A percentile compares a stretch with the other conserved stretches of the same genome.
These are phyloP conservation scores for Leptodactylus fallax DNA, from an alignment of 2,797 vertebrate species.

Conservation along the genomic window DNA sequence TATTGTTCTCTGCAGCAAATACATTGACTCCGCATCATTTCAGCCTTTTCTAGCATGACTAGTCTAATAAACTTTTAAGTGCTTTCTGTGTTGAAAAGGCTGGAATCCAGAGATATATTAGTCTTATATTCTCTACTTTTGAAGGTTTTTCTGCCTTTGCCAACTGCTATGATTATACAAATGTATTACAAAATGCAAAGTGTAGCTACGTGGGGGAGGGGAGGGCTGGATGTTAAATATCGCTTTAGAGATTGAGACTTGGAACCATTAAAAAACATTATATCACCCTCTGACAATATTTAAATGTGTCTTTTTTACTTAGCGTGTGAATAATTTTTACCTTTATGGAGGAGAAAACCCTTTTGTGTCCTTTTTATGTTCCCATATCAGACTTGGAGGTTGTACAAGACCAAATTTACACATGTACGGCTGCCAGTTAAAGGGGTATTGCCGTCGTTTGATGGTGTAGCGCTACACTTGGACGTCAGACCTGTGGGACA, in stretches of 20 bases:
- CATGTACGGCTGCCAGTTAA: background rate
- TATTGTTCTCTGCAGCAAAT: slow-evolving; percentile 75
- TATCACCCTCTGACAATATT: slow-evolving; percentile 15
- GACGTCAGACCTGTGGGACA: background rate
- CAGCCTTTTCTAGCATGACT: slow-evolving; percentile 76
- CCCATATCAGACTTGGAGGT: background rate
- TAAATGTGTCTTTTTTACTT: slow-evolving; percentile 23
- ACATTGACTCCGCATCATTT: slow-evolving; percentile 73
- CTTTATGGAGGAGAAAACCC: slow-evolving; percentile 1
- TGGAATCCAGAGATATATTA: slow-evolving; percentile 48
- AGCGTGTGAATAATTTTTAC: slow-evolving; percentile 18
- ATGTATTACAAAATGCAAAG: slow-evolving; percentile 52
- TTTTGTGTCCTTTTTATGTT: slow-evolving; percentile 21
- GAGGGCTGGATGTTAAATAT: background rate
- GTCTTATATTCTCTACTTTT: slow-evolving; percentile 46
- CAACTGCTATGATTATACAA: slow-evolving; percentile 48
- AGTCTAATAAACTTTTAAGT: slow-evolving; percentile 61
- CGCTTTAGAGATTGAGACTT: slow-evolving; percentile 35
- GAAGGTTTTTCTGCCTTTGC: slow-evolving; percentile 59
- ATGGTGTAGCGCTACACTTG: background rate
- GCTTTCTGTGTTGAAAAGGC: slow-evolving; percentile 46
- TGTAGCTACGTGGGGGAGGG: background rate
- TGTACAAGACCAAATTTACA: background rate
- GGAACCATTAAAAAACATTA: slow-evolving; percentile 33
- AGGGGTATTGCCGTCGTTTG: background rate